Conservation (phyloP, 2,113 vertebrate genomes). For the Leuciscus idus region DNA sequence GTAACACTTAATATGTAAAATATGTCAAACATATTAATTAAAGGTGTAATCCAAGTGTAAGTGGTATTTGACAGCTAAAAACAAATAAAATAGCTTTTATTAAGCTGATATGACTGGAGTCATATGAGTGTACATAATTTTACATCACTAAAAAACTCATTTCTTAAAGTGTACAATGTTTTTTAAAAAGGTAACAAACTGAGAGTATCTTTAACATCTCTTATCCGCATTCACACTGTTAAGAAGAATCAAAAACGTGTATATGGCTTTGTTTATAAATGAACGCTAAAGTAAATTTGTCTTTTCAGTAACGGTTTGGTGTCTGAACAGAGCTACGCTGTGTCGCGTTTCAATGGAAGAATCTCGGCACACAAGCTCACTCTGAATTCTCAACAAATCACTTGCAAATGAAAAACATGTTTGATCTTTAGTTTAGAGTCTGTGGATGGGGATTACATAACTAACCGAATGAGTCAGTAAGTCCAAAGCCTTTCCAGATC, state of each 20-base stretch:
- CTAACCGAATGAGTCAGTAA: conserved; percentile 48
- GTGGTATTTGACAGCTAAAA: neutral
- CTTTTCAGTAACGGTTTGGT: neutral
- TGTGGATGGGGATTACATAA: conserved; percentile 60
- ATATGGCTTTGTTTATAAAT: neutral
- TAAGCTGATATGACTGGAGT: neutral
- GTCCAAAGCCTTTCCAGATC: conserved; percentile 38
- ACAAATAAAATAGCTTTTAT: neutral
- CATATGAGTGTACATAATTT: neutral
- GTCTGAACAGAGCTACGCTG: neutral
- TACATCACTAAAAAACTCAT: neutral
- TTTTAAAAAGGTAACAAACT: neutral
- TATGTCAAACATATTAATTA: neutral
- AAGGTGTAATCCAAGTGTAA: neutral
- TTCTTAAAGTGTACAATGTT: neutral
- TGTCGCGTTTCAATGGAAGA: neutral
- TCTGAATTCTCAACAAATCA: conserved; percentile 26
- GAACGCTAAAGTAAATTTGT: neutral
- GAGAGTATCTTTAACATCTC: neutral
- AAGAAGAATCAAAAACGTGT: neutral
- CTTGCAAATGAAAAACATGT: conserved; percentile 38
- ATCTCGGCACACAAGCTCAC: neutral
- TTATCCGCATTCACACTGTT: neutral
- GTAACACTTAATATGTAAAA: neutral
- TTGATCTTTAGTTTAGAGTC: conserved; percentile 11